phyloP scores from a whole-genome alignment of 2,113 vertebrate genomes.

The Ceyx cyanopectus region DNA sequence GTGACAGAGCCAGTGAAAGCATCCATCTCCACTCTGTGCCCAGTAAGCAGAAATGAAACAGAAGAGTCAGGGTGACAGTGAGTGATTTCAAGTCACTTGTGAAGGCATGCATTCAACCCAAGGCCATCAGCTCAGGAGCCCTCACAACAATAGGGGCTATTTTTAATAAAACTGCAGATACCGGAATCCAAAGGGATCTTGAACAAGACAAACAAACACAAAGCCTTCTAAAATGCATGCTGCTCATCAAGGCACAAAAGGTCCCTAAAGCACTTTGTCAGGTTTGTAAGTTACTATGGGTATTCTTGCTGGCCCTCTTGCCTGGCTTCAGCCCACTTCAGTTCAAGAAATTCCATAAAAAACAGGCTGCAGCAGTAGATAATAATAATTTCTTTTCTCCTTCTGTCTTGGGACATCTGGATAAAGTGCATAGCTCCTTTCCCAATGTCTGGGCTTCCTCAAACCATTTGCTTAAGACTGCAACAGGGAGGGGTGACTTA shows the following conservation, averaged over 20 bases:
- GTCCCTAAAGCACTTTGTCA: conserved; percentile 27
- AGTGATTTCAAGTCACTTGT: conserved; percentile 59
- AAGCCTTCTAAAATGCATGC: background rate
- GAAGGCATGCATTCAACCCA: conserved; percentile 35
- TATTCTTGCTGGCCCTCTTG: background rate
- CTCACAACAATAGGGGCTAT: conserved; percentile 21
- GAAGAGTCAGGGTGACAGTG: conserved; percentile 64
- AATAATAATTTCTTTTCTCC: background rate
- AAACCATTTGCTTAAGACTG: background rate
- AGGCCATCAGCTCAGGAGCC: conserved; percentile 41
- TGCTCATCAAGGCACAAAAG: conserved; percentile 9
- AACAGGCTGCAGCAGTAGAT: background rate
- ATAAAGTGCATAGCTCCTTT: background rate
- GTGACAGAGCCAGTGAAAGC: conserved; percentile 57
- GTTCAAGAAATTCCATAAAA: background rate
- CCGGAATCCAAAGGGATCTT: conserved; percentile 35
- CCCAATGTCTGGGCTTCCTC: background rate
- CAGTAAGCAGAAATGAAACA: conserved; percentile 76
- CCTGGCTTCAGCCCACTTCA: background rate
- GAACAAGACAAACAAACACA: conserved; percentile 18
- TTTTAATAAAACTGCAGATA: conserved; percentile 40
- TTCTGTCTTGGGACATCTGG: background rate
- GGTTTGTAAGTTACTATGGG: background rate
- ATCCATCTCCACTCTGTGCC: conserved; percentile 68
- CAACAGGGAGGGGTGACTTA: background rate